Base-by-base conservation (phyloP, 1,140 invertebrate species). In the Dufourea novaeangliae region DNA sequence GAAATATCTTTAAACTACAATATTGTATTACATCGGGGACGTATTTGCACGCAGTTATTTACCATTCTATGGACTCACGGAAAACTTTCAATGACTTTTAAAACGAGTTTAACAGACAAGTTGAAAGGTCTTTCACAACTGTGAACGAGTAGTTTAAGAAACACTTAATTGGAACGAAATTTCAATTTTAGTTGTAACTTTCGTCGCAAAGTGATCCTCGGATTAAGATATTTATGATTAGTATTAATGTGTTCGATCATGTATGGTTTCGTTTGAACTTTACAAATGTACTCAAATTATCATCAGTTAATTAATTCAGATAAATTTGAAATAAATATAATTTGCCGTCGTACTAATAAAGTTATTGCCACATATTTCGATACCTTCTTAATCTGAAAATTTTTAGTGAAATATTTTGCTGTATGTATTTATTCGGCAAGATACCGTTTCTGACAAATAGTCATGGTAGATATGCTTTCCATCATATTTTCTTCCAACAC, bases 71-170 rank as follows among this genome's bases (percentile, higher is more conserved):
- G 41, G 41, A 5, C n/a, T n/a, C 27, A 46, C 50, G 7, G 63
- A 17, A 41, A 66, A 66, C 63, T 66, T 46, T 32, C 41, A 50
- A 66, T 50, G 63, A 66, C 41, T 66, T 66, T 46, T 50, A 50
- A 50, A 50, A 8, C n/a, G 41, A 66, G 63, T 66, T 50, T 46
- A 32, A 41, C 25, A 22, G 50, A 32, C 44, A 32, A 32, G 63
- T 50, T 22, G 29, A 20, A 66, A 66, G 41, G 11, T 29, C 63
- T 66, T n/a, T 46, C 41, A 20, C 8, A 46, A 66, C 63, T 66
- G 37, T 10, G 41, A 50, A 50, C 11, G 8, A 50, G 41, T 66
- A 41, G 27, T 50, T 66, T 50, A 12, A 32, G 63, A 50, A 22
- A 46, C 27, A 66, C 27, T 66, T 66, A 66, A 66, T 66, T 66